Conservation (phyloP, 2,113 vertebrate genomes). For the Rhinogobius similis region DNA sequence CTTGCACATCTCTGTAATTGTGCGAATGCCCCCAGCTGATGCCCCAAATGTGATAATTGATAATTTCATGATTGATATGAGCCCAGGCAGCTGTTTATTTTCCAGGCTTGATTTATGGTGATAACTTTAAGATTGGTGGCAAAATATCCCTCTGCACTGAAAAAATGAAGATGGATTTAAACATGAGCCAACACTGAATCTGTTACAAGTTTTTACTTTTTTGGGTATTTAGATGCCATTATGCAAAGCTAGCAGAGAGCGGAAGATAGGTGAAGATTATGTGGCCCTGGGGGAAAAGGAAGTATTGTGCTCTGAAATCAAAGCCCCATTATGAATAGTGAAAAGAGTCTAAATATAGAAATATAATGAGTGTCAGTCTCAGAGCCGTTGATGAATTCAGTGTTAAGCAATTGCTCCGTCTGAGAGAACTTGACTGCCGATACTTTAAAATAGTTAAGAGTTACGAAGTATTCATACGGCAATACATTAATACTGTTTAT, state of each 20-base stretch:
- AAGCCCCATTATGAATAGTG: slow-evolving; percentile 49
- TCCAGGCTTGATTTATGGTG: slow-evolving; percentile 28
- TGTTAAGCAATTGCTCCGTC: slow-evolving; percentile 17
- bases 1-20: slow-evolving; percentile 1
- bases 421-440: not conserved
- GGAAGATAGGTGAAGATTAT: slow-evolving; percentile 11
- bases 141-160: slow-evolving; percentile 10
- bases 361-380: slow-evolving; percentile 49
- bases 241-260: slow-evolving; percentile 19
- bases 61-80: slow-evolving; percentile 27
- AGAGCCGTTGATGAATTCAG: slow-evolving; percentile 55
- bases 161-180: slow-evolving; percentile 20
- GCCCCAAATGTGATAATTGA: slow-evolving; percentile 22
- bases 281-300: not conserved
- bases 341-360: slow-evolving; percentile 59
- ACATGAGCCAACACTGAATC: slow-evolving; percentile 16
- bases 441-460: not conserved
- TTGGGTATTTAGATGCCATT: slow-evolving; percentile 34
- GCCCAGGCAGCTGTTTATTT: slow-evolving; percentile 18
- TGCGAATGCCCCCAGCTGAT: slow-evolving; percentile 15
- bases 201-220: slow-evolving; percentile 31
- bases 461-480: too few relatives aligned
- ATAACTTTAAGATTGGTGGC: slow-evolving; percentile 14
- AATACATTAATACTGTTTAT: too few relatives aligned
- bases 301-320: slow-evolving; percentile 19